These are phyloP conservation scores for Chelon labrosus DNA, from an alignment of 2,797 vertebrate species.

Conservation along the genomic window DNA sequence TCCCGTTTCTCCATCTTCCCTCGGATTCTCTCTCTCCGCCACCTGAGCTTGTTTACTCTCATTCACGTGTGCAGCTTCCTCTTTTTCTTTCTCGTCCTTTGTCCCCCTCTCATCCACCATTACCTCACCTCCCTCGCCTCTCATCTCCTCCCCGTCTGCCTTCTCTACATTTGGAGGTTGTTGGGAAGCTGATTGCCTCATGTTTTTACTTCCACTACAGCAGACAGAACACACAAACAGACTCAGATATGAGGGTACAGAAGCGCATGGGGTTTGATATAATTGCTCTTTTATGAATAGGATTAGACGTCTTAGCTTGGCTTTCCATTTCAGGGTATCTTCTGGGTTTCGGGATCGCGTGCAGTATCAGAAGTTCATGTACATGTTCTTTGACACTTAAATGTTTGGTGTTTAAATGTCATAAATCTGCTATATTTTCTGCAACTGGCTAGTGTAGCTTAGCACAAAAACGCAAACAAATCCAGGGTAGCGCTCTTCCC, in stretches of 20 bases:
- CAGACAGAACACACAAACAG: no score
- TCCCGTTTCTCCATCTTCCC: neutral
- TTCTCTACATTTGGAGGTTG: neutral
- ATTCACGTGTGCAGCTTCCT: neutral
- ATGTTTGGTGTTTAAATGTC: no score
- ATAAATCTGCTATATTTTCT: no score
- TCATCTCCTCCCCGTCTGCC: neutral
- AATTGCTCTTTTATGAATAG: no score
- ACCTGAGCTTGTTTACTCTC: neutral
- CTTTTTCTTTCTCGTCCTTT: neutral
- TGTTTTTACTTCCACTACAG: constrained; percentile 5
- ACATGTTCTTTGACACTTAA: no score
- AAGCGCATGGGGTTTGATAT: no score
- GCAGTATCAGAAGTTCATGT: no score
- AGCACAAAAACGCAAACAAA: no score
- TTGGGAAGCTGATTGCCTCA: neutral
- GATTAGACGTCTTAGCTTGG: neutral
- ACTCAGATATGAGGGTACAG: neutral
- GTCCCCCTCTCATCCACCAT: constrained; percentile 6
- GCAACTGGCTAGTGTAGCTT: no score
- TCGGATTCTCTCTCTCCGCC: neutral
- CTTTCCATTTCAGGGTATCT: neutral
- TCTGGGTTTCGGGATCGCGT: neutral
- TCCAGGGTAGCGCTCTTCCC: no score
- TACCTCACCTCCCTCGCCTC: neutral